Percentiles rank a stretch among this genome's conserved stretches.
Conservation (phyloP, 2,888 invertebrate genomes). For the Hedychridium roseum region DNA sequence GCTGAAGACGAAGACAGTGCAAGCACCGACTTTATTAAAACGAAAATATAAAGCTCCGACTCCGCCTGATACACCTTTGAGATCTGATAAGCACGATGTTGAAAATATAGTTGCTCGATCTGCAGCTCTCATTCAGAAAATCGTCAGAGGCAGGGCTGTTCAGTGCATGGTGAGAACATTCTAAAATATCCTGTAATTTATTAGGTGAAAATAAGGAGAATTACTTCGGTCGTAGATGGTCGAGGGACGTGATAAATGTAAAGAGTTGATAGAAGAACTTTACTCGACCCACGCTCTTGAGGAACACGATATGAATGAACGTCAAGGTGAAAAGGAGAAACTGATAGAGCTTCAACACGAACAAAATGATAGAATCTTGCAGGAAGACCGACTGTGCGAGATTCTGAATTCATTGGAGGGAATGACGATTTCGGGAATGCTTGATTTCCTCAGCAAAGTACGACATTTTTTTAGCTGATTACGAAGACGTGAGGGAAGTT, state of each 20-base stretch:
- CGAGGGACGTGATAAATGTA: slow-evolving; percentile 74
- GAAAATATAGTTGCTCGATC: slow-evolving; percentile 67
- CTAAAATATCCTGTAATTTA: slow-evolving; percentile 1
- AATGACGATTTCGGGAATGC: slow-evolving; percentile 73
- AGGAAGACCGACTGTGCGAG: slow-evolving; percentile 70
- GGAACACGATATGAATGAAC: slow-evolving; percentile 63
- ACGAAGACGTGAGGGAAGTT: too few species aligned
- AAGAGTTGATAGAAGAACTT: slow-evolving; percentile 76
- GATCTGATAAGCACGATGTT: slow-evolving; percentile 9
- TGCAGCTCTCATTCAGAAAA: slow-evolving; percentile 69
- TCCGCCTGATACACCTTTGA: slow-evolving; percentile 25
- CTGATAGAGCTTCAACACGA: slow-evolving; percentile 28
- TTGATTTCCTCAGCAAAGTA: slow-evolving; percentile 73
- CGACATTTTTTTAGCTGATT: not conserved
- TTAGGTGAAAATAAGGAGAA: slow-evolving; percentile 1
- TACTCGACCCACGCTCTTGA: slow-evolving; percentile 73
- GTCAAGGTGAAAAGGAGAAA: slow-evolving; percentile 47
- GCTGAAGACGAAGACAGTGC: slow-evolving; percentile 26
- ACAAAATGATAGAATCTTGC: slow-evolving; percentile 32
- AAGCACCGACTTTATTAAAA: slow-evolving; percentile 34
- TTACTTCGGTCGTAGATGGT: slow-evolving; percentile 68
- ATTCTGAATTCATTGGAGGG: slow-evolving; percentile 77
- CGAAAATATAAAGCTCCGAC: slow-evolving; percentile 30
- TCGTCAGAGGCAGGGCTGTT: slow-evolving; percentile 75
- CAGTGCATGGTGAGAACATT: slow-evolving; percentile 72